Evolutionary conservation across 2,113 vertebrate species (phyloP).

Genomic region (Eublepharis macularius): DNA sequence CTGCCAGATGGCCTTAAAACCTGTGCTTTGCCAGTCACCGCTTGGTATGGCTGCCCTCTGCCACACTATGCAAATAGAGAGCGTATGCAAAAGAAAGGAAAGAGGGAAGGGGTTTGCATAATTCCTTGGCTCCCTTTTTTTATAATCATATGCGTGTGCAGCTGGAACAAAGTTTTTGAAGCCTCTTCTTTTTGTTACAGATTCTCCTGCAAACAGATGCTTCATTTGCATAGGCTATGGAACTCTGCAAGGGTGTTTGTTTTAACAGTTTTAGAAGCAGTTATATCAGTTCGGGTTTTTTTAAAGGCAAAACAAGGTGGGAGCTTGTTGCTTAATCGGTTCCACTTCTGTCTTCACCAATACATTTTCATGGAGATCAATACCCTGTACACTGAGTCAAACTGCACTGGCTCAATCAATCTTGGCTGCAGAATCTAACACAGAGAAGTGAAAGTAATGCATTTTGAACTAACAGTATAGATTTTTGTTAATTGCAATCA

Average conservation of each 20-base stretch:
- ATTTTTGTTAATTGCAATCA: conserved; percentile 24
- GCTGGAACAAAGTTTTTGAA: conserved; percentile 18
- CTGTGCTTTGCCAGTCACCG: neutral
- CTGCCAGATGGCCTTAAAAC: conserved; percentile 48
- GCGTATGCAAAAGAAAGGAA: neutral
- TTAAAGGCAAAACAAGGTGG: conserved; percentile 1
- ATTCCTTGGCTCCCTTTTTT: conserved; percentile 24
- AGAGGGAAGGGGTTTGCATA: conserved; percentile 3
- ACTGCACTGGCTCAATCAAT: conserved; percentile 5
- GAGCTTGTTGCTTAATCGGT: conserved; percentile 26
- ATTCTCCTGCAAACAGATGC: conserved; percentile 24
- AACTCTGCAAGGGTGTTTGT: conserved; percentile 9
- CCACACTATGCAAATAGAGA: neutral
- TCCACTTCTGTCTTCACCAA: conserved; percentile 32
- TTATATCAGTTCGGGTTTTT: neutral
- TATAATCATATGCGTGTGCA: conserved; percentile 15
- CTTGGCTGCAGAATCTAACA: conserved; percentile 17
- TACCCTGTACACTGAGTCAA: conserved; percentile 30
- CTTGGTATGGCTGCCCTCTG: conserved; percentile 18
- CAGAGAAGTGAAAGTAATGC: neutral
- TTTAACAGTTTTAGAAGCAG: conserved; percentile 9
- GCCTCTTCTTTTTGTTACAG: conserved; percentile 10
- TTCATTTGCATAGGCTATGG: conserved; percentile 20
- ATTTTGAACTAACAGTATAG: conserved; percentile 25
- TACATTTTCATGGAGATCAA: conserved; percentile 23